Evolutionary conservation across 2,888 invertebrate genomes (phyloP).

Genomic region (Heliconius hortense): DNA sequence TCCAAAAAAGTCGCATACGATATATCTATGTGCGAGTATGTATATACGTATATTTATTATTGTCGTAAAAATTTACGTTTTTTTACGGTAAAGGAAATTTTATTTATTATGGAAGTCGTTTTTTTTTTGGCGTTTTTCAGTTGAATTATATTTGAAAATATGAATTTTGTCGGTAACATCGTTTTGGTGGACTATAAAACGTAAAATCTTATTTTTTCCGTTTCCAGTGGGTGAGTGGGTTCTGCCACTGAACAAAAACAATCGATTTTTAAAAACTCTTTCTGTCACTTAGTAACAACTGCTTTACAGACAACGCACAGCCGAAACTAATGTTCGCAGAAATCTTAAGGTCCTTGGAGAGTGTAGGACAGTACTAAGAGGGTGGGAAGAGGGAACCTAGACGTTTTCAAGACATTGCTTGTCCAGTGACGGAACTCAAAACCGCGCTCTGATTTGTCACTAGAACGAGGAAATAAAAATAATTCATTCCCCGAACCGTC

Average conservation of each 20-base stretch:
- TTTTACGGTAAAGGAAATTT: background rate
- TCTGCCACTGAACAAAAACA: no score
- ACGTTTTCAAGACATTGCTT: background rate
- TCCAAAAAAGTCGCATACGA: constrained; percentile 1
- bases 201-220: no score
- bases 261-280: no score
- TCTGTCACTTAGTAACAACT: no score
- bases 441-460: background rate
- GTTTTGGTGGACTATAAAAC: no score
- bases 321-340: no score
- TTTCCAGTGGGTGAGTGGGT: no score
- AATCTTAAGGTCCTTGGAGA: no score
- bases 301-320: no score
- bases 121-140: background rate
- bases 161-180: background rate
- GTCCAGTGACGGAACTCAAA: background rate
- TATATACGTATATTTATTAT: background rate
- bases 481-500: background rate
- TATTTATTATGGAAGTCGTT: background rate
- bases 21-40: background rate
- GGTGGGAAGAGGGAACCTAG: no score
- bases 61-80: constrained; percentile 11
- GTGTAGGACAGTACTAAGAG: no score
- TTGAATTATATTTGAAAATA: background rate
- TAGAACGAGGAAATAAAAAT: background rate